phyloP scores from a whole-genome alignment of 2,797 vertebrate species.

The Nannoperca obscura region DNA sequence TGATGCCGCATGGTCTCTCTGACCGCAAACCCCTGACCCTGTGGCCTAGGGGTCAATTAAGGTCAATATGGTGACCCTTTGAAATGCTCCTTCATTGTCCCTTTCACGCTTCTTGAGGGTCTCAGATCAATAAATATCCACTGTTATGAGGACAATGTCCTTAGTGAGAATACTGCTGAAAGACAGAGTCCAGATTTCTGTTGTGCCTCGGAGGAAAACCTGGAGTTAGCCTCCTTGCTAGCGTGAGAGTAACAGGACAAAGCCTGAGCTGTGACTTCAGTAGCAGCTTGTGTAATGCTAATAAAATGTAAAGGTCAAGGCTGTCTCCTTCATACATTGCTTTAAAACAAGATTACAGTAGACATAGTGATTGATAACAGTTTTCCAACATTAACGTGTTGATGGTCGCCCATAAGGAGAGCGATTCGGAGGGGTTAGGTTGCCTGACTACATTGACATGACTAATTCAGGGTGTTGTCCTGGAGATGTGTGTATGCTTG shows the following conservation, averaged over 20 bases:
- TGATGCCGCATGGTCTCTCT: conserved; percentile 3
- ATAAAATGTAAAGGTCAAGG: conserved; percentile 76
- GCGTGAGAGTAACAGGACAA: conserved; percentile 38
- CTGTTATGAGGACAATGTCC: conserved; percentile 44
- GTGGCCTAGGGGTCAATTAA: conserved; percentile 51
- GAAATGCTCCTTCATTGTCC: conserved; percentile 34
- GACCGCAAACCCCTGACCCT: conserved; percentile 12
- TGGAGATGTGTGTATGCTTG: conserved; percentile 65
- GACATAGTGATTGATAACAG: conserved; percentile 54
- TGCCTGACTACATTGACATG: conserved; percentile 70
- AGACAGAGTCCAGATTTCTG: conserved; percentile 45
- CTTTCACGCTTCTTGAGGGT: conserved; percentile 17
- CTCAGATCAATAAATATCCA: conserved; percentile 57
- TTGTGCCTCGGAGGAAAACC: conserved; percentile 36
- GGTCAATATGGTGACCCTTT: conserved; percentile 53
- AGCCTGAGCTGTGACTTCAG: conserved; percentile 38
- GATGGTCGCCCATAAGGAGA: conserved; percentile 57
- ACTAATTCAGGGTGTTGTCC: conserved; percentile 72
- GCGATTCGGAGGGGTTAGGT: conserved; percentile 50
- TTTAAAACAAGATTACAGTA: conserved; percentile 46
- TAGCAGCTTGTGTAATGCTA: conserved; percentile 57
- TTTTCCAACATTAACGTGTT: conserved; percentile 56
- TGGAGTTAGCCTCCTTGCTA: conserved; percentile 39
- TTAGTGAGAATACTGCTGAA: conserved; percentile 39
- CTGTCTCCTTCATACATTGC: conserved; percentile 61